Evolutionary conservation across 2,888 invertebrate species (phyloP), one percentile per base, ranked within the genome.

Genomic region (Zaprionus bogoriensis): DNA sequence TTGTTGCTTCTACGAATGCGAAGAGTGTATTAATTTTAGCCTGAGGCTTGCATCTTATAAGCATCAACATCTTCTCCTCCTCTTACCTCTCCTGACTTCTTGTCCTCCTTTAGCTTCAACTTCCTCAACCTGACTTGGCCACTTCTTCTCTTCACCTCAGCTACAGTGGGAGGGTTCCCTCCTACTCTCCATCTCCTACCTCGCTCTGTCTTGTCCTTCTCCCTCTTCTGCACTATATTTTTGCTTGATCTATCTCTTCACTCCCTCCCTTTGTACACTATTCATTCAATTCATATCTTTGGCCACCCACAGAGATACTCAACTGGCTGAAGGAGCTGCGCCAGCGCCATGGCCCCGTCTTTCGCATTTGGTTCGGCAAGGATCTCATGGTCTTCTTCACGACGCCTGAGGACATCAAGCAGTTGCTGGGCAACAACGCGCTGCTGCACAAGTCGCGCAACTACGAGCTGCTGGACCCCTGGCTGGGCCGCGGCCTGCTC

Each of bases 311-410:
- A 90, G 90, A 88, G 62, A 77, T 90, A 2, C 81, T 90, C 1
- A 61, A 77, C 4, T 90, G 89, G 89, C 53, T 90, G 7, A 63
- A 74, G 42, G 80, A 89, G 27, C 46, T 89, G 44, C 79, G 88
- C 2, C 19, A 63, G 38, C 68, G 74, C 4, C 87, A 90, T 68
- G 90, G 90, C 0, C 38, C 89, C 0, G 75, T 83, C 1, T 90
- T 89, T 72, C 85, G 90, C 25, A 87, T 90, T 41, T 90, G 90
- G 90, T 81, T 90, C 14, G 90, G 90, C 51, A 88, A 86, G 67
- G 89, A 90, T 73, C 77, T 90, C 2, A 84, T 85, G 67, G 74
- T 90, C 1, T 89, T 88, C 66, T 81, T 90, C 41, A 79, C 84
- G 4, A 75, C 88, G 44, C 89, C 90, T 0, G 90, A 90, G 28